A percentile compares a stretch with the other conserved stretches of the same genome.
Conservation (phyloP, 2,888 invertebrate genomes). For the Limnephilus auricula region DNA sequence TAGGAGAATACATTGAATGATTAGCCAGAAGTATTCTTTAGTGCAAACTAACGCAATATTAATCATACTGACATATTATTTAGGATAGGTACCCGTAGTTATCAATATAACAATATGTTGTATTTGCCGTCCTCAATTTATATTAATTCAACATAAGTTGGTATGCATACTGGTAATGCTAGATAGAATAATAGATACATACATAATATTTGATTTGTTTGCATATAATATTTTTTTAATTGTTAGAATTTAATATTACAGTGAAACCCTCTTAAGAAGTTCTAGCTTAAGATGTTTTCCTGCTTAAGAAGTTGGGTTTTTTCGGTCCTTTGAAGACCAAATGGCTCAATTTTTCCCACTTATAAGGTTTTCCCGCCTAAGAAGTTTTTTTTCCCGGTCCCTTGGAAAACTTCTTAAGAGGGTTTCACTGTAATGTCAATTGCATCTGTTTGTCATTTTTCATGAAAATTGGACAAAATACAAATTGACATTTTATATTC, state of each 20-base stretch:
- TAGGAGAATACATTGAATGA: neutral
- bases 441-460: neutral
- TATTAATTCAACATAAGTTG: neutral
- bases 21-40: neutral
- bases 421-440: too few species aligned
- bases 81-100: neutral
- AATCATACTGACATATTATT: neutral
- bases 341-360: too few species aligned
- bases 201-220: neutral
- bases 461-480: neutral
- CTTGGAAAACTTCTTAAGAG: too few species aligned
- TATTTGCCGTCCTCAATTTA: neutral
- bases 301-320: too few species aligned
- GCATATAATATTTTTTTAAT: neutral
- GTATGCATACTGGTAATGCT: neutral
- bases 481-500: neutral
- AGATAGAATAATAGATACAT: neutral
- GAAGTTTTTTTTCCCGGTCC: too few species aligned
- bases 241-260: neutral
- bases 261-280: too few species aligned
- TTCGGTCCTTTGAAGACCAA: too few species aligned
- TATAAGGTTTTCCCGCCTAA: too few species aligned
- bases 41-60: neutral
- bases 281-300: too few species aligned
- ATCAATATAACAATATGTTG: neutral